Evolutionary conservation across 2,797 vertebrate species (phyloP).

Genomic region (Tragopan temminckii): DNA sequence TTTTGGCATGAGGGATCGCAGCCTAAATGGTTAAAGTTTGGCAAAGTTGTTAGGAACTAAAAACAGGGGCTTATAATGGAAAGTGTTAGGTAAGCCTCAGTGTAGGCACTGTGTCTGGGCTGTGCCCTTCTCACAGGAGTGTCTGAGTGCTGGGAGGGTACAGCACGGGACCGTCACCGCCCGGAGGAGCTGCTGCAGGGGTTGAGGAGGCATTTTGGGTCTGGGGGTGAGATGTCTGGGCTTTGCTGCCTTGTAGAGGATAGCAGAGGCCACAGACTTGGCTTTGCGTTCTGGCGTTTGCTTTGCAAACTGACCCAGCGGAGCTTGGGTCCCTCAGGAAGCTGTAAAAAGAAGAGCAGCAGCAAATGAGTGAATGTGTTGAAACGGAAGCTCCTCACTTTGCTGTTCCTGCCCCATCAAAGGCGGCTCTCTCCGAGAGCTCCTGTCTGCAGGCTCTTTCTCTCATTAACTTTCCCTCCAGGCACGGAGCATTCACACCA

Average conservation of each 20-base stretch:
- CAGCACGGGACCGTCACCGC: neutral
- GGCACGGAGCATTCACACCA: neutral
- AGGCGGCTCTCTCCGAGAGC: conserved; percentile 36
- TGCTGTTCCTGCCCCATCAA: conserved; percentile 36
- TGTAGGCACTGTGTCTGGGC: neutral
- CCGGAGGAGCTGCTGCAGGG: neutral
- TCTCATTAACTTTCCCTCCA: conserved; percentile 40
- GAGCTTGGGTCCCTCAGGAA: conserved; percentile 44
- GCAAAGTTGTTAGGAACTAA: conserved; percentile 42
- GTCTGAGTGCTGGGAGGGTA: neutral
- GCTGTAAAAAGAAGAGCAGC: conserved; percentile 40
- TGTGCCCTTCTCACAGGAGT: neutral
- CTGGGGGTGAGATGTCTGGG: neutral
- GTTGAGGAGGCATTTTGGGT: neutral
- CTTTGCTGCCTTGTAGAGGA: neutral
- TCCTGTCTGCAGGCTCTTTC: conserved; percentile 38
- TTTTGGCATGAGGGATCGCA: conserved; percentile 49
- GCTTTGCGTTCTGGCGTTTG: conserved; percentile 14
- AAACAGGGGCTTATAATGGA: neutral
- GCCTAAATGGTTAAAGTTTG: conserved; percentile 72
- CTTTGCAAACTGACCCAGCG: conserved; percentile 23
- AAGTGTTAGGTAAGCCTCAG: conserved; percentile 57
- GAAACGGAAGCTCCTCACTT: conserved; percentile 42
- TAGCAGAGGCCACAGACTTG: neutral
- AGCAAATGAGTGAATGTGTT: conserved; percentile 45